Base-by-base conservation (phyloP, 2,797 vertebrate species). In the Astyanax mexicanus region DNA sequence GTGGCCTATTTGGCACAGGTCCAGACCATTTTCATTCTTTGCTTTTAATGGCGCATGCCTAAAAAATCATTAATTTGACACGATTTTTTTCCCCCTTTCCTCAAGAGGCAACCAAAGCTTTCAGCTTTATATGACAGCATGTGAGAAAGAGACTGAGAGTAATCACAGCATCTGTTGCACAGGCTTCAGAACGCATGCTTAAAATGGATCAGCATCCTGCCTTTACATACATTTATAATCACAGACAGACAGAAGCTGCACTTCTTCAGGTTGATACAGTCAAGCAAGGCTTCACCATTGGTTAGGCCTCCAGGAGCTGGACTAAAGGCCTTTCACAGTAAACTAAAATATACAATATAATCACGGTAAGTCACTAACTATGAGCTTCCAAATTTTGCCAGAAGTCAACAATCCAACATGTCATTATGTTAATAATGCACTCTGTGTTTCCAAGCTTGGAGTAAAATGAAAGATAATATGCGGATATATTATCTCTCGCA, bases 11-110 rank as follows among this genome's bases (percentile, higher is more conserved):
- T 84, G 77, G 77, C 72, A 60, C 27, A 5, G 55, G 55, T 58
- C 65, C 77, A 84, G 72, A 64, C 58, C 4, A 66, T 54, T 75
- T 62, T 61, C 72, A 70, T 78, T 74, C 74, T 69, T 69, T 9
- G 70, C 6, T 45, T 57, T 32, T 40, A 77, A 57, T 71, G 37
- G 71, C n/a, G 52, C 57, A 78, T 72, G 38, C 51, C 70, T 69
- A 55, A 67, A 78, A 60, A 73, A 78, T 65, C 1, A 67, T 73
- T 58, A 49, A 51, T 76, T 81, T 75, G 78, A 58, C 37, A 49
- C 61, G 4, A n/a, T 64, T 75, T 66, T 73, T 68, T 52, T 21
- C 32, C 2, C 29, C 52, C 17, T 44, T 69, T 17, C 58, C 17
- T 38, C 62, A 77, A 64, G 67, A 37, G 64, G 52, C 61, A 57